Base-by-base conservation (phyloP, 2,888 invertebrate species). In the Lysandra bellargus region DNA sequence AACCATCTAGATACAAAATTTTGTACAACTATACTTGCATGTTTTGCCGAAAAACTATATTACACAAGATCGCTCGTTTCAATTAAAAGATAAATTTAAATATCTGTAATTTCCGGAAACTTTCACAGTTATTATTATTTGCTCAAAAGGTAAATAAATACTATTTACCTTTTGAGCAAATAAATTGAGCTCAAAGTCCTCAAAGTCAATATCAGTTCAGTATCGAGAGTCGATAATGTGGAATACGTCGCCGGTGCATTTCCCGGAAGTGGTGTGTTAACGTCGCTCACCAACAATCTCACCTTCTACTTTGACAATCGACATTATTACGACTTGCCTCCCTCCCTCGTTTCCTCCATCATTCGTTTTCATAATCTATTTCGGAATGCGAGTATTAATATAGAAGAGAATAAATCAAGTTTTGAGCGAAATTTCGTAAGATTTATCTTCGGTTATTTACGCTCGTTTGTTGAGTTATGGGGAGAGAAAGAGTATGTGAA, bases 251-350 rank as follows among this genome's bases (percentile, higher is more conserved):
- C 77, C 77, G 78, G 80, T 83, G 79, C 75, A 79, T 81, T 82
- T 83, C 80, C 82, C 82, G 82, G 83, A 83, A 83, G 79, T 78
- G 6, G 80, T 57, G 57, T 53, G 69, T 79, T 80, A 57, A 79
- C 77, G 81, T 79, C 80, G 60, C 72, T 80, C 75, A 33, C 79
- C 75, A 78, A 64, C 74, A 64, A 78, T 78, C 78, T 81, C 79
- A 79, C 80, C 83, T 81, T 81, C 80, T 79, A 57, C 30, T 12
- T 49, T 17, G 30, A 33, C 53, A 33, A 76, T 76, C 74, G 9
- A 4, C 75, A 23, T 40, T 44, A 40, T 9, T 44, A 49, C n/a
- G 30, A 75, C 23, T 44, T 44, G 30, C 23, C 14, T 76, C 49
- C 76, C 23, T 23, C 23, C 14, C 17, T 30, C 76, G 53, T 57